Evolutionary conservation across 2,113 vertebrate species (phyloP).

Genomic region (Synodontis membranacea): DNA sequence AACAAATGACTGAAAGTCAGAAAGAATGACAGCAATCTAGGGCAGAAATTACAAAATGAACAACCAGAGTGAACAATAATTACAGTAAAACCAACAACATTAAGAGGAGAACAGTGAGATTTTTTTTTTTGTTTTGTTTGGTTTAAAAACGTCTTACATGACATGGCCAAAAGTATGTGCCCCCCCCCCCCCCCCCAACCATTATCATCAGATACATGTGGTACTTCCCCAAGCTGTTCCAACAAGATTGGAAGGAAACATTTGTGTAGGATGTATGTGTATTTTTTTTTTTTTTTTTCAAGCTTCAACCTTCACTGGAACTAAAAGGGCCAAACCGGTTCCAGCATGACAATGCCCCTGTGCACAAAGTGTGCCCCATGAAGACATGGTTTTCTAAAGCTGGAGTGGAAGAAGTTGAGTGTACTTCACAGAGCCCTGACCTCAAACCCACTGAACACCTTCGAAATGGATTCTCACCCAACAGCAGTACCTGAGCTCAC

Average conservation of each 20-base stretch:
- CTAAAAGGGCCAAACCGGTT: not conserved
- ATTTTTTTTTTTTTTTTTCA: too few species aligned
- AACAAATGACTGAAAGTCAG: not conserved
- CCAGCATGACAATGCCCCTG: too few species aligned
- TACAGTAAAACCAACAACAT: not conserved
- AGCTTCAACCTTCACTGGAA: not conserved
- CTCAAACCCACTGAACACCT: not conserved
- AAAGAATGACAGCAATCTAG: not conserved
- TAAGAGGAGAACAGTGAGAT: not conserved
- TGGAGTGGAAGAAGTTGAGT: not conserved
- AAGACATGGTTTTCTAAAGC: not conserved
- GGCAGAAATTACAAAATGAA: not conserved
- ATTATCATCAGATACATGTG: not conserved
- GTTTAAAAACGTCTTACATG: not conserved
- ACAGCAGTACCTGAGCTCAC: not conserved
- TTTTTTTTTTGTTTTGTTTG: not conserved
- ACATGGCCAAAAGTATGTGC: not conserved
- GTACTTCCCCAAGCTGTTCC: not conserved
- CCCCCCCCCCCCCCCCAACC: too few species aligned
- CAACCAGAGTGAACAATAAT: not conserved
- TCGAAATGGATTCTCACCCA: not conserved
- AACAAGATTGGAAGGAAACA: not conserved
- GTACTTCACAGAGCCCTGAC: not conserved
- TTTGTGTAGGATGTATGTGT: not conserved
- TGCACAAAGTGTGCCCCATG: too few species aligned